Percentiles rank a stretch among this genome's conserved stretches.
phyloP scores from a whole-genome alignment of 1,140 invertebrate species.

The Nephotettix cincticeps region DNA sequence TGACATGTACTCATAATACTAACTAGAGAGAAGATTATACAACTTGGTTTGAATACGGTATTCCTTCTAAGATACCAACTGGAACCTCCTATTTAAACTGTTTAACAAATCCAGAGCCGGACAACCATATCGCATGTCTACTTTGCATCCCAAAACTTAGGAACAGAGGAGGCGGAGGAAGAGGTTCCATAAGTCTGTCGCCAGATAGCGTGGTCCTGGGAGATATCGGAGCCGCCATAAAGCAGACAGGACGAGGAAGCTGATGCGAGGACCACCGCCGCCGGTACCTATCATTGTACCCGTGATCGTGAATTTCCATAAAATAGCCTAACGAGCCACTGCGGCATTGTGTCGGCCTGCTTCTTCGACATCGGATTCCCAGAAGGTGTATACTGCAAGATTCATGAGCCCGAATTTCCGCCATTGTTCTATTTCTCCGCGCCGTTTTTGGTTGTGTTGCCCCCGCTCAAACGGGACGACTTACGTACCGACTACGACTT shows the following conservation, averaged over 20 bases:
- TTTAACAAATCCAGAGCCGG: not conserved
- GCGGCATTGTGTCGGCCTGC: not conserved
- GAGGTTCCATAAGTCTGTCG: too few relatives aligned
- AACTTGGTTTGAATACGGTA: too few relatives aligned
- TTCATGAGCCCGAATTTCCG: not conserved
- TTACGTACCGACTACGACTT: not conserved
- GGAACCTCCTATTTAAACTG: not conserved
- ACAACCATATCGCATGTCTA: too few relatives aligned
- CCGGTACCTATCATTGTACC: not conserved
- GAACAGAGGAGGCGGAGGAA: too few relatives aligned
- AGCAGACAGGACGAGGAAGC: not conserved
- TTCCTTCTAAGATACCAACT: too few relatives aligned
- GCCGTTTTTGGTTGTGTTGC: not conserved
- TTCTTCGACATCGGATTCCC: not conserved
- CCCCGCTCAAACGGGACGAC: not conserved
- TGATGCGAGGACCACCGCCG: not conserved
- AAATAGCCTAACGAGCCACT: constrained; percentile 9
- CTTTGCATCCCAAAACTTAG: too few relatives aligned
- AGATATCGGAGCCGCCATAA: constrained; percentile 8
- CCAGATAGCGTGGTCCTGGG: not conserved
- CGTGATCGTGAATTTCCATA: constrained; percentile 1
- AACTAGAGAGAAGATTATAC: too few relatives aligned
- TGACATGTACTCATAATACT: too few relatives aligned
- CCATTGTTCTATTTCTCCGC: constrained; percentile 6
- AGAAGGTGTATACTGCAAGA: constrained; percentile 9